phyloP scores from a whole-genome alignment of 2,888 invertebrate species.

The Euphydryas editha region DNA sequence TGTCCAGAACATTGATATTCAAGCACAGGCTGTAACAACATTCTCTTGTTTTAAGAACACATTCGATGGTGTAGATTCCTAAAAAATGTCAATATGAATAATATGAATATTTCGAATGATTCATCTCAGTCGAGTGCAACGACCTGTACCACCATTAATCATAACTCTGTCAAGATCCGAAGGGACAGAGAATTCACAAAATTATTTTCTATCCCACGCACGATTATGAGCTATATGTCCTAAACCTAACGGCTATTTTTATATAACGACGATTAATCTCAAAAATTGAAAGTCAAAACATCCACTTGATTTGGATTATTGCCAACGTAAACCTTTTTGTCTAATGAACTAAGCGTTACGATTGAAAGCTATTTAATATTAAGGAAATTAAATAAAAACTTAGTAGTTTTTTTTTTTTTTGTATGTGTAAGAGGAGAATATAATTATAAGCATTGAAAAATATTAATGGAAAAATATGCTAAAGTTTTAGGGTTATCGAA shows the following conservation, averaged over 20 bases:
- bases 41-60: neutral
- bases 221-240: conserved; percentile 24
- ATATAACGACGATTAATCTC: conserved; percentile 36
- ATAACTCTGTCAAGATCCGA: conserved; percentile 46
- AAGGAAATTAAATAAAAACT: neutral
- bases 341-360: conserved; percentile 7
- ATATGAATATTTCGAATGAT: conserved; percentile 45
- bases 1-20: too few relatives aligned
- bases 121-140: conserved; percentile 43
- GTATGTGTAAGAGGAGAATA: too few relatives aligned
- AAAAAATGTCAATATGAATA: conserved; percentile 40
- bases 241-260: conserved; percentile 12
- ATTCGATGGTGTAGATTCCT: conserved; percentile 16
- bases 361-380: neutral
- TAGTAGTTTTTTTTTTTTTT: too few relatives aligned
- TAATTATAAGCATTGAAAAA: too few relatives aligned
- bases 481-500: too few relatives aligned
- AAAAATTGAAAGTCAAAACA: conserved; percentile 47
- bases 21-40: too few relatives aligned
- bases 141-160: conserved; percentile 47
- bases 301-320: conserved; percentile 44
- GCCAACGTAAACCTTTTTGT: conserved; percentile 41
- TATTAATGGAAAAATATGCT: too few relatives aligned
- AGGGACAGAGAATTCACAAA: conserved; percentile 42
- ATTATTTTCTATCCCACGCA: conserved; percentile 26